These are phyloP conservation scores for Dolichotis patagonum DNA, from an alignment of 2,113 vertebrate genomes.

Conservation along the genomic window DNA sequence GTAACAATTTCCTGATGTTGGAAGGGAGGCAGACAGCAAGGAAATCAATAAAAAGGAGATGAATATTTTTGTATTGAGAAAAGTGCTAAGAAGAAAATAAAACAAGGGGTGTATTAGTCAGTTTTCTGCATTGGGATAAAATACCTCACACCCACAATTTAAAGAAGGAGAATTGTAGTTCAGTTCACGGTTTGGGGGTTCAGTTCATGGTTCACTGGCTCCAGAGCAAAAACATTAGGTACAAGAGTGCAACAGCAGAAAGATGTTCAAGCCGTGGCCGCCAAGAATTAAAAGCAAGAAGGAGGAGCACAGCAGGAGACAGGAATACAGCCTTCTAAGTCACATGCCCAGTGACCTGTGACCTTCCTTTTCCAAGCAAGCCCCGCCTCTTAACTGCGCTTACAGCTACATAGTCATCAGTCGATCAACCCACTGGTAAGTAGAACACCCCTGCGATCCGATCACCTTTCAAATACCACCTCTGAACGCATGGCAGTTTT, in stretches of 20 bases:
- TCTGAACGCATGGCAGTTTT: neutral
- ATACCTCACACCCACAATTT: neutral
- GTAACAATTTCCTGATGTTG: neutral
- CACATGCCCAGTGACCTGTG: neutral
- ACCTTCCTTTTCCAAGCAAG: neutral
- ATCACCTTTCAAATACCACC: neutral
- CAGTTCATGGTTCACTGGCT: neutral
- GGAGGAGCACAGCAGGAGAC: neutral
- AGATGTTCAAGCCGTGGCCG: neutral
- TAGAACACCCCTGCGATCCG: neutral
- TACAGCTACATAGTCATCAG: neutral
- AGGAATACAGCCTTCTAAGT: neutral
- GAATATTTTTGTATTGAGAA: neutral
- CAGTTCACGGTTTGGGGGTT: neutral
- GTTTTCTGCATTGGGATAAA: neutral
- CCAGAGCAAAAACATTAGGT: neutral
- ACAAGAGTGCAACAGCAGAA: neutral
- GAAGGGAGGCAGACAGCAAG: neutral
- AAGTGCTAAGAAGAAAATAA: neutral
- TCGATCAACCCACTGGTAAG: neutral
- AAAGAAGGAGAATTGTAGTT: neutral
- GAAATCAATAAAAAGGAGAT: neutral
- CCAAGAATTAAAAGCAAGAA: neutral
- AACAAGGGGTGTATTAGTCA: neutral
- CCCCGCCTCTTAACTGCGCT: neutral